Percentiles rank a stretch among this genome's conserved stretches.
Evolutionary conservation across 2,888 invertebrate genomes (phyloP).

Genomic region (Lasioglossum vierecki): DNA sequence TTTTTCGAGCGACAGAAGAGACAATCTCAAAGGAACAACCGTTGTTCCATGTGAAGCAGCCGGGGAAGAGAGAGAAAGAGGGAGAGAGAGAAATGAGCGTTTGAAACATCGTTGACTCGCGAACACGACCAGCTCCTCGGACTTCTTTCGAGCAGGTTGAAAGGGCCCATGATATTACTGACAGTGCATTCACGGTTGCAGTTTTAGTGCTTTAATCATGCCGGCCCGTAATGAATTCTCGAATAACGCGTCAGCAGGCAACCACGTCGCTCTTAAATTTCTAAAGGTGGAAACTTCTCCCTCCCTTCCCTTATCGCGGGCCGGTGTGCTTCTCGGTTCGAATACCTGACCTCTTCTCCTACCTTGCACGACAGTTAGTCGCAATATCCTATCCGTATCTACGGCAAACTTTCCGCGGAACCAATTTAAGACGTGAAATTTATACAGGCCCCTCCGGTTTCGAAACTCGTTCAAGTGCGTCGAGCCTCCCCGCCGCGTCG

Average conservation of each 20-base stretch:
- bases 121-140: constrained; percentile 1
- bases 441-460: constrained; percentile 73
- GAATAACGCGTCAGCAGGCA: constrained; percentile 40
- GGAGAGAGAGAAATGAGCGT: background rate
- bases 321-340: constrained; percentile 25
- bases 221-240: constrained; percentile 52
- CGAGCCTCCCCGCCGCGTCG: constrained; percentile 20
- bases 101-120: background rate
- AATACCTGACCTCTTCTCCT: constrained; percentile 5
- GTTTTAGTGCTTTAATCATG: constrained; percentile 34
- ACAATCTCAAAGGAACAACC: constrained; percentile 11
- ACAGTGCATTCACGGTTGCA: constrained; percentile 37
- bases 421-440: constrained; percentile 77
- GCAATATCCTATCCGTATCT: constrained; percentile 44
- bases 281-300: constrained; percentile 39
- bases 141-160: constrained; percentile 17
- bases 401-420: constrained; percentile 48
- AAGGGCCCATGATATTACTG: constrained; percentile 21
- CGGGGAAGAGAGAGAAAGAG: background rate
- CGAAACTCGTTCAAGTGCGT: constrained; percentile 66
- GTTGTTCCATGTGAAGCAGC: background rate
- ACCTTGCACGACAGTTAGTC: constrained; percentile 24
- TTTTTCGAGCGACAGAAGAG: background rate
- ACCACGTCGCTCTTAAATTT: constrained; percentile 40
- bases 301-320: constrained; percentile 25